These are phyloP conservation scores for Cataglyphis altisquamis DNA, from an alignment of 2,888 invertebrate genomes.

Conservation along the genomic window DNA sequence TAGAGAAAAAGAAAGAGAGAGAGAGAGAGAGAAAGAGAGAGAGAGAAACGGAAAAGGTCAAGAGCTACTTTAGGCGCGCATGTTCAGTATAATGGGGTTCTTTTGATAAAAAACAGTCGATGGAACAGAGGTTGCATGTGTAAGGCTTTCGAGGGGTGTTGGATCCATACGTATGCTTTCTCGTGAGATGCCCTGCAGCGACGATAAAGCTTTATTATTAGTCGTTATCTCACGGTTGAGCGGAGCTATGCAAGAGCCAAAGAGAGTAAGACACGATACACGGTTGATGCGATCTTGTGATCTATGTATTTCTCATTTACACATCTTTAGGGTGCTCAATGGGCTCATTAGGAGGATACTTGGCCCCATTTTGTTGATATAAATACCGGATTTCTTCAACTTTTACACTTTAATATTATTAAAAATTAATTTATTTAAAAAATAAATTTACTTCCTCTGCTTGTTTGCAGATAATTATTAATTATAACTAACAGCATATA, in stretches of 20 bases:
- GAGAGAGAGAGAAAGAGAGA: conserved; percentile 3
- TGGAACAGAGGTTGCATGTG: conserved; percentile 58
- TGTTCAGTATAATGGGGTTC: conserved; percentile 58
- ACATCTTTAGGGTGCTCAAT: background rate
- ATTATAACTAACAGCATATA: background rate
- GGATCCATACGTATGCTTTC: conserved; percentile 43
- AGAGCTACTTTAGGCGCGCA: conserved; percentile 64
- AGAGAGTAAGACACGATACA: conserved; percentile 11
- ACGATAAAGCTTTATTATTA: conserved; percentile 62
- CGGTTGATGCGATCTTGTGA: conserved; percentile 1
- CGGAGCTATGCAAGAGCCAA: conserved; percentile 2
- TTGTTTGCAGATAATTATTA: background rate
- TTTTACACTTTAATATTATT: background rate
- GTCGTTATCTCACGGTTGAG: conserved; percentile 46
- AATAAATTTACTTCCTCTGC: background rate
- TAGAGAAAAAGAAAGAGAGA: background rate
- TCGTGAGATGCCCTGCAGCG: conserved; percentile 34
- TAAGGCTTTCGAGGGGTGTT: conserved; percentile 45
- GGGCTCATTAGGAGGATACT: conserved; percentile 15
- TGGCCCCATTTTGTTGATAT: background rate
- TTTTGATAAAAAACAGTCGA: conserved; percentile 51
- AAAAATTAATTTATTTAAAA: background rate
- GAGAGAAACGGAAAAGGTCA: conserved; percentile 59
- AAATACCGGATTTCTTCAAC: background rate
- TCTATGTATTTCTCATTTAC: conserved; percentile 34